Evolutionary conservation across 1,140 invertebrate species (phyloP), one percentile per base, ranked within the genome.

Genomic region (Cydia fagiglandana): DNA sequence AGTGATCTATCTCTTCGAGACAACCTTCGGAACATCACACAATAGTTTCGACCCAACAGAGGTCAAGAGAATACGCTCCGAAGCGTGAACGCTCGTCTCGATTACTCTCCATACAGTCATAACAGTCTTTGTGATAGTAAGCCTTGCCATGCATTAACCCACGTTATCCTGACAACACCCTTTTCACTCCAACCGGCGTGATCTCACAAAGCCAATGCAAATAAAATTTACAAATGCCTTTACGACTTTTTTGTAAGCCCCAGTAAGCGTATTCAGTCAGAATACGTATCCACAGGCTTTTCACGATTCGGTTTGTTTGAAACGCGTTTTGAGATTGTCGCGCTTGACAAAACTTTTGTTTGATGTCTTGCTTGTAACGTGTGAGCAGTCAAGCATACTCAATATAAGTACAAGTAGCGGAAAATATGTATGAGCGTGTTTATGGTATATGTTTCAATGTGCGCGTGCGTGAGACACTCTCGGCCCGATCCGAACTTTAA

Each of bases 221-320:
- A 73, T 73, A 73, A 73, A 73, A 73, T 53, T 53, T 53, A 47
- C 73, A 47, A 53, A 73, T 73, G 47, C 73, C 73, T 53, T 50
- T 50, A 53, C 47, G 73, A 73, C 73, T 73, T 73, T 73, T 73
- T 73, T 73, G 41, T 73, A 47, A 68, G 64, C 30, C 4, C 30
- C 66, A 4, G 66, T 45, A 70, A 70, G 38, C 34, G 66, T 41
- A 70, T 70, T 70, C 34, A 70, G 66, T 17, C 66, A 70, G 66
- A 70, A 70, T 24, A 45, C 28, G 66, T 70, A 70, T 70, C 66
- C 66, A 70, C 2, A 17, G 66, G 66, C 13, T 70, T 70, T 70
- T 70, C 64, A 38, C 30, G 34, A 70, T 34, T 70, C 66, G 66
- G 34, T 38, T 17, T 70, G 66, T 70, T 41, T 20, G 66, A 34